Base-by-base conservation (phyloP, 2,888 invertebrate genomes). In the Troides helena region DNA sequence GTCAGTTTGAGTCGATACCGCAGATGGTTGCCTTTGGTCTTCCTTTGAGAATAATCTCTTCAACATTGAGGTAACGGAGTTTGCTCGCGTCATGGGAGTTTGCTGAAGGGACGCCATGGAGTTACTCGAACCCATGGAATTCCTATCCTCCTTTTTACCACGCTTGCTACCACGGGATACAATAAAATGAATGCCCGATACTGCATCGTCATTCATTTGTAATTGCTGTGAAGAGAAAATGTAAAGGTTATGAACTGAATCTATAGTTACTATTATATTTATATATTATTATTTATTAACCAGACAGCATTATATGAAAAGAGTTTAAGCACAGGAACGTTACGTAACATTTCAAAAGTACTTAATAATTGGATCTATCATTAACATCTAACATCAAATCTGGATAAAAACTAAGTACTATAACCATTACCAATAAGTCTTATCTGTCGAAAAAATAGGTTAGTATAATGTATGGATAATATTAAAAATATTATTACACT, bases 21-120 rank as follows among this genome's bases (percentile, higher is more conserved):
- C 80, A 0, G 76, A 72, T 0, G 74, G 72, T 57, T 81, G 80
- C 53, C 92, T 93, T 69, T 87, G 88, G 61, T 96, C 96, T 73
- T 97, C 97, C 72, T 96, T 94, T 63, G 95, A 96, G 79, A 97
- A 96, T 67, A 97, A 90, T 73, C 96, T 93, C 81, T 96, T 96
- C 10, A 97, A 85, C 79, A 96, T 95, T 17, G 95, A 96, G 0
- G 97, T 96, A 53, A 97, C 96, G 0, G 97, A 97, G 78, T 95
- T 95, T 0, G 95, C 95, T 64, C 97, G 93, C 0, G 95, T 94
- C 77, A 97, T 89, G 0, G 72, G 96, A 90, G 75, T 96, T 94
- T 71, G 96, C 94, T 86, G 95, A 87, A 73, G 94, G 86, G 85
- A 97, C 72, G 83, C 85, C 90, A 93, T 85, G 6, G 93, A 93